Conservation (phyloP, 2,797 vertebrate species). For the Sebastes iracundus region DNA sequence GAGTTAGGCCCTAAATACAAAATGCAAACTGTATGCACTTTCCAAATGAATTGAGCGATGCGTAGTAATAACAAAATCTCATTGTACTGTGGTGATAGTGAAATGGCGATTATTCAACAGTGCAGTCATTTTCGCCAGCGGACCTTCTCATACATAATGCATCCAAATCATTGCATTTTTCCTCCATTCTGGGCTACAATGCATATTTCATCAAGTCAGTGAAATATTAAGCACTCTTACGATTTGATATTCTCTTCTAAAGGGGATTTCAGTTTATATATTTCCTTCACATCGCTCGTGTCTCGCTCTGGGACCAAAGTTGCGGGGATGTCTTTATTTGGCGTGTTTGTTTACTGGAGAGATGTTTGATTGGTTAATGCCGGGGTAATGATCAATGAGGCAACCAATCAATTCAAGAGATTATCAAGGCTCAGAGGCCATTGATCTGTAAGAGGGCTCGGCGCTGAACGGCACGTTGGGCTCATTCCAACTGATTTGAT, state of each 20-base stretch:
- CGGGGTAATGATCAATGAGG: conserved; percentile 67
- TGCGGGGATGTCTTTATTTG: conserved; percentile 47
- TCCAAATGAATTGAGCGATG: conserved; percentile 74
- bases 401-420: conserved; percentile 65
- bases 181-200: conserved; percentile 79
- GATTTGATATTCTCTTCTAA: conserved; percentile 81
- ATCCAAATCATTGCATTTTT: conserved; percentile 81
- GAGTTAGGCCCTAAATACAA: conserved; percentile 50
- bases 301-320: conserved; percentile 38
- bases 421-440: conserved; percentile 68
- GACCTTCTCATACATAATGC: conserved; percentile 79
- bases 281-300: conserved; percentile 44
- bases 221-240: conserved; percentile 82
- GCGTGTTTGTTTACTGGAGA: conserved; percentile 63
- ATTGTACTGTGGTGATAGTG: conserved; percentile 70
- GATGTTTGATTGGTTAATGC: conserved; percentile 70
- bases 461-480: conserved; percentile 46
- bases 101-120: conserved; percentile 78
- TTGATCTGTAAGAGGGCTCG: conserved; percentile 65
- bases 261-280: conserved; percentile 64
- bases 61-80: conserved; percentile 69
- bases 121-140: conserved; percentile 77
- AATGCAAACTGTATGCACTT: conserved; percentile 63
- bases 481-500: conserved; percentile 54
- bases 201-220: conserved; percentile 82